Evolutionary conservation across 2,113 vertebrate genomes (phyloP).

Genomic region (Chaenogobius annularis): DNA sequence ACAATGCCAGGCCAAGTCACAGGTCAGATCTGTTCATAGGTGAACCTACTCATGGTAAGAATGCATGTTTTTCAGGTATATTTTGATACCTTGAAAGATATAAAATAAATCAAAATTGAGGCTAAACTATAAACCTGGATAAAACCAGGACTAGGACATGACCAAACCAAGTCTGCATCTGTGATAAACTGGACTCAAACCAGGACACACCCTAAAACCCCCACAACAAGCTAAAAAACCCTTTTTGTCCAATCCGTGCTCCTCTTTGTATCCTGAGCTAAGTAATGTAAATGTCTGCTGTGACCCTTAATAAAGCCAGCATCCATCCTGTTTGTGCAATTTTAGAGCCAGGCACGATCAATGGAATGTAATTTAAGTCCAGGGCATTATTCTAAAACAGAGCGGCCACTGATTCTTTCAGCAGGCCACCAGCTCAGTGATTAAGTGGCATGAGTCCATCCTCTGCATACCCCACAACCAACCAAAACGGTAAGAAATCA

Average conservation of each 20-base stretch:
- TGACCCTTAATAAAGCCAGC: slow-evolving; percentile 58
- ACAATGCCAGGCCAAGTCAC: too few relatives aligned
- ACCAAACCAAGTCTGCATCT: too few relatives aligned
- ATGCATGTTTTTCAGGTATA: too few relatives aligned
- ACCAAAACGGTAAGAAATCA: neutral
- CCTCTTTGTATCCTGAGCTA: slow-evolving; percentile 38
- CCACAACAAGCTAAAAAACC: slow-evolving; percentile 21
- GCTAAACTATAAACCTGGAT: too few relatives aligned
- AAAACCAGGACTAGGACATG: too few relatives aligned
- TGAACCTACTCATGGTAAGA: too few relatives aligned
- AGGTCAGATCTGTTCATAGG: too few relatives aligned
- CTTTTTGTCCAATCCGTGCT: slow-evolving; percentile 54
- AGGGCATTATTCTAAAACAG: slow-evolving; percentile 68
- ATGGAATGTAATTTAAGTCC: slow-evolving; percentile 70
- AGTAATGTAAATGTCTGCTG: slow-evolving; percentile 55
- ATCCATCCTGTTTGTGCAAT: slow-evolving; percentile 61
- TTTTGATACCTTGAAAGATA: too few relatives aligned
- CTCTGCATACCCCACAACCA: slow-evolving; percentile 54
- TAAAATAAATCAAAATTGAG: too few relatives aligned
- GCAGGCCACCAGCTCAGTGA: slow-evolving; percentile 62
- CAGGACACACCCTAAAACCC: too few relatives aligned
- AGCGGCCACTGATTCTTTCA: slow-evolving; percentile 38
- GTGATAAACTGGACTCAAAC: too few relatives aligned
- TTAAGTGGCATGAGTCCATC: slow-evolving; percentile 60
- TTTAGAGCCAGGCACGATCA: slow-evolving; percentile 64